Evolutionary conservation across 2,113 vertebrate species (phyloP), one percentile per base, ranked within the genome.

Genomic region (Bothrops jararaca): DNA sequence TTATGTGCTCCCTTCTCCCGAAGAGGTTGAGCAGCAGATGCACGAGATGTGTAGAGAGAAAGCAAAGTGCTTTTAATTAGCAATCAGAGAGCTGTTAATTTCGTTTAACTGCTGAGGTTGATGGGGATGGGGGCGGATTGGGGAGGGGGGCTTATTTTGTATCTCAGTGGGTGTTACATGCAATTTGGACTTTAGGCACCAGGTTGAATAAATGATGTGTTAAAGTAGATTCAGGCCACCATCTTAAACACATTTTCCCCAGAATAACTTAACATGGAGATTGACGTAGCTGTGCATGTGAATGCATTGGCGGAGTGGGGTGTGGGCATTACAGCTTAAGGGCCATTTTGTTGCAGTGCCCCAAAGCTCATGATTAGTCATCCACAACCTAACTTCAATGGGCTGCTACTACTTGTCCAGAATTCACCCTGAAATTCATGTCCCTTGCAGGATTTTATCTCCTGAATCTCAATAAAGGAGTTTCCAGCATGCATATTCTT

Each of bases 11-110:
- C 97, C 22, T 97, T 98, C 97, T 95, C 97, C 96, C 92, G 95
- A 95, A 97, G 96, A 97, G 96, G 96, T 96, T 97, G 96, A 97
- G 96, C 97, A 98, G 96, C 99, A 99, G 98, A 98, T 99, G 98
- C 96, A 97, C 95, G 97, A 98, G 97, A 98, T 98, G 98, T 98
- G 98, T 98, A 98, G 97, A 97, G 95, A 97, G 98, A 98, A 98
- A 98, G 98, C 97, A 98, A 98, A 98, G 98, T 98, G 98, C 98
- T 99, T 99, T 99, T 99, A 99, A 99, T 99, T 99, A 99, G 98
- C 98, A 98, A 97, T 98, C 97, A 98, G 97, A 98, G 97, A 94
- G 97, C 95, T 98, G 98, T 98, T 99, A 98, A 99, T 99, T 98
- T 99, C 97, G 97, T 97, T 96, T 95, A 97, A 86, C 45, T 60